Conservation (phyloP, 1,140 invertebrate species). For the Dendroctonus valens region DNA sequence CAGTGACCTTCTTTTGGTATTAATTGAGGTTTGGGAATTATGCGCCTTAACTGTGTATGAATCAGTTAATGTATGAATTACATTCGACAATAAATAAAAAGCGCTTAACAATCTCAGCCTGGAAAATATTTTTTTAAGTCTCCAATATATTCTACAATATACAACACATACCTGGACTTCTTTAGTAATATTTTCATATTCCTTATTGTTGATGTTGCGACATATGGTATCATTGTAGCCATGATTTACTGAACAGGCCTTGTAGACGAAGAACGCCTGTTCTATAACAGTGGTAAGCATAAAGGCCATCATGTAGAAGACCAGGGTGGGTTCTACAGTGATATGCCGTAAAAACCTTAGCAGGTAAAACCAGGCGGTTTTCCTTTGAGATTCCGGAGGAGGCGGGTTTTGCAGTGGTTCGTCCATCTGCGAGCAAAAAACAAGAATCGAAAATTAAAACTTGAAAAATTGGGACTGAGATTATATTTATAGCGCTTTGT, state of each 20-base stretch:
- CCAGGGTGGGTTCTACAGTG: conserved; percentile 74
- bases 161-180: conserved; percentile 60
- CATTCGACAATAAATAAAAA: too few relatives aligned
- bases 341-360: conserved; percentile 42
- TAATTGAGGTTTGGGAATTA: too few relatives aligned
- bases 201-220: conserved; percentile 56
- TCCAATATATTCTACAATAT: too few relatives aligned
- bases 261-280: conserved; percentile 70
- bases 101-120: too few relatives aligned
- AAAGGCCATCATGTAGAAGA: conserved; percentile 77
- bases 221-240: conserved; percentile 65
- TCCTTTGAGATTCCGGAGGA: neutral
- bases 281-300: conserved; percentile 77
- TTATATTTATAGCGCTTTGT: too few relatives aligned
- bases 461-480: too few relatives aligned
- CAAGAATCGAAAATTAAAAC: too few relatives aligned
- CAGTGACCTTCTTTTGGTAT: too few relatives aligned
- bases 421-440: conserved; percentile 10
- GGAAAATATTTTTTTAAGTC: too few relatives aligned
- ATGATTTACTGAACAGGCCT: conserved; percentile 69
- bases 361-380: conserved; percentile 35
- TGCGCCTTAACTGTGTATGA: too few relatives aligned
- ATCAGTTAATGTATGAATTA: too few relatives aligned
- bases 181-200: conserved; percentile 57
- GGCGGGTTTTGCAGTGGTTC: neutral